Evolutionary conservation across 92 coral and sea anemone species (phyloP), one percentile per base, ranked within the genome.

Genomic region (Nematostella vectensis): DNA sequence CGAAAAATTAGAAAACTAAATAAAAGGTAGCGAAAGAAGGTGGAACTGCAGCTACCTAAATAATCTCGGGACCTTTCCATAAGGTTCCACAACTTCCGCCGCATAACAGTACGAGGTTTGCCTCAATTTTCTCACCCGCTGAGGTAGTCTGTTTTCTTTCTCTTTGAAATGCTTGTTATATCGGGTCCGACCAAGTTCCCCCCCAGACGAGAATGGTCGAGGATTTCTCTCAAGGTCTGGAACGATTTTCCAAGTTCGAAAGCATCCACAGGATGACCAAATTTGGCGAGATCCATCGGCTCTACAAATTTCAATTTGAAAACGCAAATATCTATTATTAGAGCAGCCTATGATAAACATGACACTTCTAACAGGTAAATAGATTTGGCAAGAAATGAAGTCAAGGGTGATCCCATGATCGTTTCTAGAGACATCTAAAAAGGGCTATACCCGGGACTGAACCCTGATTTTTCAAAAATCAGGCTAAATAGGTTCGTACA

Each of bases 161-260:
- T n/a, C n/a, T n/a, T n/a, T n/a, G n/a, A n/a, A n/a, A n/a, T n/a
- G n/a, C 79, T 71, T 9, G 83, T 70, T 13, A 69, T 59, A 43
- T 78, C 91, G 6, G 91, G 91, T 1, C 91, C 91, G 19, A 78
- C 82, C 31, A 83, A 29, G 37, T 73, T 28, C 11, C 51, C 55
- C 22, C 75, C 70, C 33, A 48, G 61, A 18, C 55, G 23, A 2
- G 69, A 58, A 20, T 53, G 59, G 12, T 61, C 48, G 25, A 78
- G 59, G 40, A 83, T 50, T 28, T 54, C 51, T 45, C 78, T 33
- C 20, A 88, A 80, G 16, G 62, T 75, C 45, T 44, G 58, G 48
- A 88, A 88, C 55, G 78, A 93, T 29, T 75, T 44, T 17, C 94
- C 88, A 20, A 88, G 83, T 49, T 60, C 69, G 44, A 70, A 54